These are phyloP conservation scores for Sebastes oblongus DNA, from an alignment of 2,797 vertebrate species.

Conservation along the genomic window DNA sequence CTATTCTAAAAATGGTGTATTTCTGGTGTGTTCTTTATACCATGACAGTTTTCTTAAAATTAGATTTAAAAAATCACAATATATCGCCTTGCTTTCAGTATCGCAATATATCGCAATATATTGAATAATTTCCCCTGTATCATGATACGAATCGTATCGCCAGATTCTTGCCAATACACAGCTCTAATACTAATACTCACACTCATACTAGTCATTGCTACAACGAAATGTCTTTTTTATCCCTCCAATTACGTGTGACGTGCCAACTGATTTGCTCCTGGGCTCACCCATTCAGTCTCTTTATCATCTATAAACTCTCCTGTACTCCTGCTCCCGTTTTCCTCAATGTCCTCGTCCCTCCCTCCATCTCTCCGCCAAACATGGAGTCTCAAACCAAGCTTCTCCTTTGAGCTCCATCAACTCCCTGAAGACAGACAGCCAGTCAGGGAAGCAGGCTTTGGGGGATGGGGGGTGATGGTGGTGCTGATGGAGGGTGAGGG, in stretches of 20 bases:
- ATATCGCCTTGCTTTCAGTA: too few relatives aligned
- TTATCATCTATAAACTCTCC: not conserved
- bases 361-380: conserved; percentile 32
- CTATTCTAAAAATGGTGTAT: too few relatives aligned
- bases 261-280: too few relatives aligned
- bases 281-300: too few relatives aligned
- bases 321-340: not conserved
- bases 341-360: conserved; percentile 13
- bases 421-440: conserved; percentile 57
- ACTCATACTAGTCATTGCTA: not conserved
- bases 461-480: conserved; percentile 46
- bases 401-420: conserved; percentile 53
- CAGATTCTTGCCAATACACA: too few relatives aligned
- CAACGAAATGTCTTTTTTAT: not conserved
- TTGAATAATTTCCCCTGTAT: too few relatives aligned
- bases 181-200: not conserved
- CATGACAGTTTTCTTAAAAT: too few relatives aligned
- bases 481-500: conserved; percentile 1
- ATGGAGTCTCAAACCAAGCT: conserved; percentile 9
- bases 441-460: conserved; percentile 36
- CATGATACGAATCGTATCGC: too few relatives aligned
- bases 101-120: too few relatives aligned
- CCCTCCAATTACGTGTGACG: not conserved
- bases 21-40: too few relatives aligned
- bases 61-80: too few relatives aligned